Conservation (phyloP, 2,113 vertebrate species). For the Butorides virescens region DNA sequence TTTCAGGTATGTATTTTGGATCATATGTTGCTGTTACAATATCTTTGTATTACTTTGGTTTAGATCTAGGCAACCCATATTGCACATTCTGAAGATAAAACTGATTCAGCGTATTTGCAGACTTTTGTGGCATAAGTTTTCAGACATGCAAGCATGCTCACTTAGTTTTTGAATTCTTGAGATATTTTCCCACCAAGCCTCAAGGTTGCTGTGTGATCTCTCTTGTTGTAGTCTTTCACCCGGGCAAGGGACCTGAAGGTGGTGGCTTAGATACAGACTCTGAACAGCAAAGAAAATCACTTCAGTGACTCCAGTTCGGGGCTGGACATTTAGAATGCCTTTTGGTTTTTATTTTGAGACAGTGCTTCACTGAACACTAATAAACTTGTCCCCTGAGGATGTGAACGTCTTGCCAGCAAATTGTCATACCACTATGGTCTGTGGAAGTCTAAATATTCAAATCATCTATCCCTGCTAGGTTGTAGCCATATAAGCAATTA, state of each 20-base stretch:
- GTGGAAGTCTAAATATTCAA: not conserved
- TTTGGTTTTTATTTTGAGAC: not conserved
- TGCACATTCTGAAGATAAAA: not conserved
- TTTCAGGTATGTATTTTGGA: not conserved
- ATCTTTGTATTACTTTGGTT: not conserved
- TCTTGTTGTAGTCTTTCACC: not conserved
- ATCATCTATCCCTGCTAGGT: not conserved
- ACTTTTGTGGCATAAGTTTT: not conserved
- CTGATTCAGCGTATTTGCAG: not conserved
- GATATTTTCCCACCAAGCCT: not conserved
- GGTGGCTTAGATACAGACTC: not conserved
- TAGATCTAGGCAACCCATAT: not conserved
- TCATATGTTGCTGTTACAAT: not conserved
- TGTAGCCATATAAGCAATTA: not conserved
- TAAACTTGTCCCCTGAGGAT: not conserved
- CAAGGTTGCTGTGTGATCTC: not conserved
- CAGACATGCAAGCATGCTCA: not conserved
- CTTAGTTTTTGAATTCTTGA: not conserved
- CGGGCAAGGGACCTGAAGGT: not conserved
- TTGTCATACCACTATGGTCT: not conserved
- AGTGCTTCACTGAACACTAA: not conserved
- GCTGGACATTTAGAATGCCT: not conserved
- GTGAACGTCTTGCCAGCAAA: not conserved
- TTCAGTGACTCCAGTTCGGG: not conserved
- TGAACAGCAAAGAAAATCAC: not conserved